Base-by-base conservation (phyloP, 2,113 vertebrate genomes). In the Microtus oregoni region DNA sequence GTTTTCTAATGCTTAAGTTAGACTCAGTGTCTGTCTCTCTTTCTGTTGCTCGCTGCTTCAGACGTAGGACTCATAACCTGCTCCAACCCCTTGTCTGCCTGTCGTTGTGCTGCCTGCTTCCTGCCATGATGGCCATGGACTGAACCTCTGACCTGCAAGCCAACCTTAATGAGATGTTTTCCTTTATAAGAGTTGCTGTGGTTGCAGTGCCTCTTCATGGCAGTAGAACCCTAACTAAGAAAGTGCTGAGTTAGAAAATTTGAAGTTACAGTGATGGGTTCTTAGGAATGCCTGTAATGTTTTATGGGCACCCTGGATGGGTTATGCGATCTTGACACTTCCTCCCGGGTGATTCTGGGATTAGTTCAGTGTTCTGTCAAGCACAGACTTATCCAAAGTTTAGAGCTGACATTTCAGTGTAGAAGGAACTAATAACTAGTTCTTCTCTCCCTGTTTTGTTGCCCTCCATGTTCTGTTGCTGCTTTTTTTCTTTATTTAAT, bases 171-270 rank as follows among this genome's bases (percentile, higher is more conserved):
- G 58, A 6, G 19, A 58, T 20, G 58, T 58, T 58, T 58, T 58
- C 58, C 58, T 58, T 58, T 58, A 20, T 58, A 58, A 58, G 58
- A 20, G 58, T 7, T 58, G 58, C 58, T 58, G 19, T 58, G 58
- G 58, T 58, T 58, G 6, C 22, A 20, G 58, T 20, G 58, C 19
- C 19, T 58, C 58, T 20, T 58, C 58, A 58, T 19, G 17, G 58
- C 58, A 58, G 58, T 20, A 58, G 58, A 58, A 58, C 58, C 6
- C 19, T 7, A 20, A 20, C 19, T 58, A 58, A n/a, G 52, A 58
- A 9, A 22, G 19, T 12, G 35, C n/a, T 14, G 55, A 89, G 76
- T 82, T 76, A 95, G 72, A 88, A 97, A 95, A 91, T 70, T 41
- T 41, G 41, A 83, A 86, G 77, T 87, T 55, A 70, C 58, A 96